Evolutionary conservation across 2,888 invertebrate species (phyloP).

Genomic region (Listrodromus nycthemerus): DNA sequence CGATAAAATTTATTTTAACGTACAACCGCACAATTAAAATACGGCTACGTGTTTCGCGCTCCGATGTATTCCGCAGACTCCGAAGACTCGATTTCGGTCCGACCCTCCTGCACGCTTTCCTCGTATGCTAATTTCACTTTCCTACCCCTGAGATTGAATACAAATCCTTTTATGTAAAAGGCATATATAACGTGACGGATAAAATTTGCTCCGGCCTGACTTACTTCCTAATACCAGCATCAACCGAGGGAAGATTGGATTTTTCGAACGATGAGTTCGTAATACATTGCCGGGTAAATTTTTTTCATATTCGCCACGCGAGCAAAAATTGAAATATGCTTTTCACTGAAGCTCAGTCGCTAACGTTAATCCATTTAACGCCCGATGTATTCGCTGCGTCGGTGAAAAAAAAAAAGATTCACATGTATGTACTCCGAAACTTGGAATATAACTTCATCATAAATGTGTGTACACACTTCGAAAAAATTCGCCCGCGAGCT

Average conservation of each 20-base stretch:
- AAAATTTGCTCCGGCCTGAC: constrained; percentile 42
- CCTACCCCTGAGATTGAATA: constrained; percentile 13
- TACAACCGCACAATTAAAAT: constrained; percentile 28
- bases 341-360: background rate
- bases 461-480: too few relatives aligned
- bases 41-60: background rate
- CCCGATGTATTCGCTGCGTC: background rate
- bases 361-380: background rate
- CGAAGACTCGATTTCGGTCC: background rate
- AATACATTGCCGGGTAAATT: background rate
- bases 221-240: constrained; percentile 9
- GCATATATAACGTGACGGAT: constrained; percentile 12
- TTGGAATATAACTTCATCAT: too few relatives aligned
- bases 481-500: too few relatives aligned
- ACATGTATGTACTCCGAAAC: too few relatives aligned
- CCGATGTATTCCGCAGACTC: background rate
- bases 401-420: background rate
- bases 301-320: background rate
- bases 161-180: constrained; percentile 15
- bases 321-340: background rate
- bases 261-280: constrained; percentile 5
- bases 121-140: constrained; percentile 37
- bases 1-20: background rate
- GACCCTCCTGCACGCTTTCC: background rate
- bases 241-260: constrained; percentile 13